phyloP scores from a whole-genome alignment of 2,113 vertebrate species.

The Scomber colias region DNA sequence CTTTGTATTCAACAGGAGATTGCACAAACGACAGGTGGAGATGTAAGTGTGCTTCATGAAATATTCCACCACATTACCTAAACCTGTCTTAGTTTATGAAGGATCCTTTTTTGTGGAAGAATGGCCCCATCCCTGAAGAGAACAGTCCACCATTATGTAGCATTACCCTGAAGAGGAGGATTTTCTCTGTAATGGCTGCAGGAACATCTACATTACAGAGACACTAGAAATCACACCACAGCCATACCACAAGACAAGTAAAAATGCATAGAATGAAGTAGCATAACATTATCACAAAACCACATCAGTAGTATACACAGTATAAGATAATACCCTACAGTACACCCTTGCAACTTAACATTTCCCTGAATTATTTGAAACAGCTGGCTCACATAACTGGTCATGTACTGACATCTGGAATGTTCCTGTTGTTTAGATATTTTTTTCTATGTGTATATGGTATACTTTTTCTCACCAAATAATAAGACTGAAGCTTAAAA shows the following conservation, averaged over 20 bases:
- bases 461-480: no score
- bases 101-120: slow-evolving; percentile 11
- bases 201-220: not conserved
- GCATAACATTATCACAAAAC: not conserved
- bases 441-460: no score
- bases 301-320: not conserved
- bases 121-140: not conserved
- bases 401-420: not conserved
- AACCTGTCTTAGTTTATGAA: slow-evolving; percentile 16
- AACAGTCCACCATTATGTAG: not conserved
- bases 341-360: not conserved
- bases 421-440: no score
- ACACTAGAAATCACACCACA: not conserved
- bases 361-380: not conserved
- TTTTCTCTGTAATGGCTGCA: not conserved
- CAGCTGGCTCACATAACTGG: not conserved
- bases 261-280: not conserved
- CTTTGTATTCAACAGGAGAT: not conserved
- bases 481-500: no score
- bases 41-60: slow-evolving; percentile 15
- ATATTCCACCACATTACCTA: slow-evolving; percentile 25
- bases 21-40: slow-evolving; percentile 28
- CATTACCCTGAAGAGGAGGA: slow-evolving; percentile 13
- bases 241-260: not conserved
- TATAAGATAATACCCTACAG: not conserved